A percentile compares a stretch with the other conserved stretches of the same genome.
Conservation (phyloP, 2,888 invertebrate genomes). For the Julus scandinavius region DNA sequence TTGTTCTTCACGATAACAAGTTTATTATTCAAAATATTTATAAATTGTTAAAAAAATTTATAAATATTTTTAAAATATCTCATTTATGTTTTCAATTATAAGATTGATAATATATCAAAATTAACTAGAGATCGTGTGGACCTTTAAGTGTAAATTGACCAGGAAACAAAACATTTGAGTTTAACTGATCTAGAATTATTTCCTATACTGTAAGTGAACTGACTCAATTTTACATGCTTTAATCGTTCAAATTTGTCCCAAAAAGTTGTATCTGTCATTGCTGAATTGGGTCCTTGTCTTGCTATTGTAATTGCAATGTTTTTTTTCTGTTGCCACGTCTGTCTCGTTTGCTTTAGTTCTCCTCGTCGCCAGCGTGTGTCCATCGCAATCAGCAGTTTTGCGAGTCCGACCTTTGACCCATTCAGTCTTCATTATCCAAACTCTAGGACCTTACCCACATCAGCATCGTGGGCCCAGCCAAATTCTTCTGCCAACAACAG, state of each 20-base stretch:
- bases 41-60: too few relatives aligned
- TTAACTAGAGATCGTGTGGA: too few relatives aligned
- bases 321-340: not conserved
- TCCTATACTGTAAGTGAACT: too few relatives aligned
- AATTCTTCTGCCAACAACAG: conserved; percentile 55
- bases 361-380: conserved; percentile 54
- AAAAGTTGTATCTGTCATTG: not conserved
- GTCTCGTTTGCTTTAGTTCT: conserved; percentile 40
- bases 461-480: conserved; percentile 59
- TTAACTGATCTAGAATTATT: too few relatives aligned
- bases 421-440: conserved; percentile 55
- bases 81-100: too few relatives aligned
- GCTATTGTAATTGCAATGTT: not conserved
- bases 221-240: too few relatives aligned
- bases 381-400: conserved; percentile 39
- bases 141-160: too few relatives aligned
- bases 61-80: too few relatives aligned
- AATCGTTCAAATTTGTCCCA: not conserved
- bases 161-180: too few relatives aligned
- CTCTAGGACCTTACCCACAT: conserved; percentile 57
- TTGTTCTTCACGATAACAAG: too few relatives aligned
- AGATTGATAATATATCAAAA: too few relatives aligned
- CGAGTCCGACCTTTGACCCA: conserved; percentile 53
- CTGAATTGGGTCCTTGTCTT: not conserved
- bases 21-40: too few relatives aligned